Evolutionary conservation across 2,888 invertebrate species (phyloP).

Genomic region (Nemotelus pantherinus): DNA sequence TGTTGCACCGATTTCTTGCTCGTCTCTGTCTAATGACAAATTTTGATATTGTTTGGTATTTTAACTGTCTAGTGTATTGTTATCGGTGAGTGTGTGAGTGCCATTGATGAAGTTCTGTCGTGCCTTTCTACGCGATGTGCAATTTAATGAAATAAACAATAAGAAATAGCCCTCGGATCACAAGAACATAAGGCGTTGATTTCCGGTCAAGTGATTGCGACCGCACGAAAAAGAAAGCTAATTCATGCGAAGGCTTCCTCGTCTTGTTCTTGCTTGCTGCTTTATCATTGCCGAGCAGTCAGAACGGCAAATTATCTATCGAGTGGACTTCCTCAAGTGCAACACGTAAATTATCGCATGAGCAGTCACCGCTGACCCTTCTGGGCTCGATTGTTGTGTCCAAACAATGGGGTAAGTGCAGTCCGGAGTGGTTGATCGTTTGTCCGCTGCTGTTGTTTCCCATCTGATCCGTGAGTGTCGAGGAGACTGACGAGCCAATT

Average conservation of each 20-base stretch:
- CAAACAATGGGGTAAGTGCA: neutral
- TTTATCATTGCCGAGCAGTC: neutral
- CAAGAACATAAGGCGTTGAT: constrained; percentile 32
- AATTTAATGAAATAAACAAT: constrained; percentile 33
- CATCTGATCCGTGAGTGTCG: constrained; percentile 13
- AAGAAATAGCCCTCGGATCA: neutral
- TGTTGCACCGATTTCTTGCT: constrained; percentile 5
- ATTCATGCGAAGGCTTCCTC: constrained; percentile 21
- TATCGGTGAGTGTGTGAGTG: constrained; percentile 18
- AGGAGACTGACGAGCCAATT: constrained; percentile 16
- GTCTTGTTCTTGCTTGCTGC: neutral
- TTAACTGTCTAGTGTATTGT: neutral
- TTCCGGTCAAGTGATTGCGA: constrained; percentile 35
- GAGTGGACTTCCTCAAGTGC: constrained; percentile 42
- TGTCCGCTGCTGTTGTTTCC: neutral
- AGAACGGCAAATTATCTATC: constrained; percentile 25
- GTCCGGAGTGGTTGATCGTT: neutral
- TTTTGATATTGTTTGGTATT: neutral
- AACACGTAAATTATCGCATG: constrained; percentile 36
- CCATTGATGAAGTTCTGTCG: neutral
- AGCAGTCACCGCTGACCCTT: constrained; percentile 36
- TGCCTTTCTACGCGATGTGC: constrained; percentile 23
- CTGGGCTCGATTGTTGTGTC: constrained; percentile 10
- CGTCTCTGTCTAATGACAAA: neutral
- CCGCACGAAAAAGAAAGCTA: neutral